Evolutionary conservation across 2,888 invertebrate species (phyloP).

Genomic region (Dyspetes luteomarginatus): DNA sequence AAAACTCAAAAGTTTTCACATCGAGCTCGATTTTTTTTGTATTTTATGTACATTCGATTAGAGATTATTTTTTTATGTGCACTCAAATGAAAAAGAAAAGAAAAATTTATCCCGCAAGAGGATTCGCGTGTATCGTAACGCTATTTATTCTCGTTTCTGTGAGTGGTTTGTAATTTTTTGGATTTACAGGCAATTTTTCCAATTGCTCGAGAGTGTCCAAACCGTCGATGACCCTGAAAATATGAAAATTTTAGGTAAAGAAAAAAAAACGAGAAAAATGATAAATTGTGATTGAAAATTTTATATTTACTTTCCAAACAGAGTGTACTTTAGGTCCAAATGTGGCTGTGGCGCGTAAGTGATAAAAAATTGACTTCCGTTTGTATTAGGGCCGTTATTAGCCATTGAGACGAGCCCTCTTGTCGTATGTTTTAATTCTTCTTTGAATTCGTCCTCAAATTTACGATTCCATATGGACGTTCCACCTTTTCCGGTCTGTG

Average conservation of each 20-base stretch:
- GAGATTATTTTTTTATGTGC: background rate
- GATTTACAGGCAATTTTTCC: constrained; percentile 97
- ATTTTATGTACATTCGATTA: constrained; percentile 29
- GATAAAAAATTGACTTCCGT: constrained; percentile 99
- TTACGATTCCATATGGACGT: constrained; percentile 97
- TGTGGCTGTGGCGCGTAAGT: constrained; percentile 97
- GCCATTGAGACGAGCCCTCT: constrained; percentile 98
- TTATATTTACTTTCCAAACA: constrained; percentile 95
- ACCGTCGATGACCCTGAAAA: constrained; percentile 97
- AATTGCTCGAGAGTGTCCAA: constrained; percentile 97
- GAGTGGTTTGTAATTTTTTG: constrained; percentile 95
- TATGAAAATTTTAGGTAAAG: constrained; percentile 27
- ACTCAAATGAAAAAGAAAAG: constrained; percentile 24
- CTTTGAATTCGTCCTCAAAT: constrained; percentile 98
- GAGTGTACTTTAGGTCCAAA: constrained; percentile 97
- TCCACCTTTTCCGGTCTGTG: constrained; percentile 98
- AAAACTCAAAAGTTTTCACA: constrained; percentile 10
- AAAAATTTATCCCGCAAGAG: constrained; percentile 89
- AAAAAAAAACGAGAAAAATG: constrained; percentile 45
- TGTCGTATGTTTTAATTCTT: constrained; percentile 95
- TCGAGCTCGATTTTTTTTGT: constrained; percentile 38
- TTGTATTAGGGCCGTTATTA: constrained; percentile 98
- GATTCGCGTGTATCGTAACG: constrained; percentile 99
- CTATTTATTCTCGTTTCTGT: constrained; percentile 94
- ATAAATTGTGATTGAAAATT: constrained; percentile 24